Evolutionary conservation across 1,140 invertebrate species (phyloP), one percentile per base, ranked within the genome.

Genomic region (Varroa destructor): DNA sequence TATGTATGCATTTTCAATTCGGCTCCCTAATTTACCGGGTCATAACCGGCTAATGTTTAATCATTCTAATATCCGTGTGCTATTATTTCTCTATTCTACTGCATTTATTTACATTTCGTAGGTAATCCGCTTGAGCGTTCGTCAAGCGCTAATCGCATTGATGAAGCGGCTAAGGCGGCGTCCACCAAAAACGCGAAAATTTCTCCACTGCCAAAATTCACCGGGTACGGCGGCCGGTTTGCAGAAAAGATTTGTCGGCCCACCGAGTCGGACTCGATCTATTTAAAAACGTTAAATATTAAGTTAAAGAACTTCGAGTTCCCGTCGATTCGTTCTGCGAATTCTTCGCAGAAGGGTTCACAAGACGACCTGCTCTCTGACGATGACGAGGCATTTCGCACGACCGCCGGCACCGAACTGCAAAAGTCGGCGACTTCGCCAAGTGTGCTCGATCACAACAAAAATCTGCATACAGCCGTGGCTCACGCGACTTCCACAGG

Each of bases 191-290:
- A 51, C 46, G 8, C 46, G 3, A 67, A 67, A 46, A 67, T 43
- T 14, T 67, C 61, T 43, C 61, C 61, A 1, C 37, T 46, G 12
- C 40, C 56, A 40, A 75, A 74, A 72, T 74, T 74, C 71, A 71
- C 70, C 71, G 74, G 74, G 10, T 75, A 75, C 36, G 72, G 74
- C 64, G 74, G 75, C 14, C 73, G 75, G 43, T 75, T 75, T 72
- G 75, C 73, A 10, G 75, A 75, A 43, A 75, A 75, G 74, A 58
- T 75, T 25, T 56, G 75, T 10, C 75, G 73, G 25, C 73, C 73
- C 57, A 75, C 73, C 10, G 71, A 73, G 72, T 71, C 73, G 67
- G 74, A 75, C 73, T 58, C 75, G 8, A 72, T 75, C 51, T 75
- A 75, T 72, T 57, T 75, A 6, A 75, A 75, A 10, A 74, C 74